phyloP scores from a whole-genome alignment of 1,140 invertebrate genomes.

The Pantala flavescens region DNA sequence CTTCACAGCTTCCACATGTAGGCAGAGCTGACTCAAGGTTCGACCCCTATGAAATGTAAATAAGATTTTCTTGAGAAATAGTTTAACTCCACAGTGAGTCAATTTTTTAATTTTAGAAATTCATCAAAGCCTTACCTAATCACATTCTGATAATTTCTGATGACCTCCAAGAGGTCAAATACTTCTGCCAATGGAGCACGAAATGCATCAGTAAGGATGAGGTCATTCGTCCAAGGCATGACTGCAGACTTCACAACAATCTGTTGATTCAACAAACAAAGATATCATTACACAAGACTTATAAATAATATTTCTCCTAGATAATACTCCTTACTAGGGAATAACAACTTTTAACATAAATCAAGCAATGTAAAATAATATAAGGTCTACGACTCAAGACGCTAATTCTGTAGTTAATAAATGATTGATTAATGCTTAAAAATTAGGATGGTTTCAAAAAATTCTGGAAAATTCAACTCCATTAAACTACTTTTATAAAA shows the following conservation, averaged over 20 bases:
- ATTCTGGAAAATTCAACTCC: no score
- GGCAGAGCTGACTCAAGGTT: constrained; percentile 68
- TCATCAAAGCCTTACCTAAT: not conserved
- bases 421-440: no score
- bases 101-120: not conserved
- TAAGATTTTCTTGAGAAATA: not conserved
- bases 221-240: constrained; percentile 69
- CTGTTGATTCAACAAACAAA: constrained; percentile 27
- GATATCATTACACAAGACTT: not conserved
- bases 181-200: constrained; percentile 75
- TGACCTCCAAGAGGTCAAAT: constrained; percentile 72
- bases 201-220: constrained; percentile 78
- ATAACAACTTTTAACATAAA: no score
- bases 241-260: constrained; percentile 55
- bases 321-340: not conserved
- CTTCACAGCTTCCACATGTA: constrained; percentile 74
- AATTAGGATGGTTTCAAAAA: no score
- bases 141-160: constrained; percentile 69
- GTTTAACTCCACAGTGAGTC: not conserved
- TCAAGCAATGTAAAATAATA: not conserved
- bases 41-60: constrained; percentile 22
- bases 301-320: constrained; percentile 16
- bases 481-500: no score
- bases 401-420: no score
- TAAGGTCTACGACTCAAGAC: no score